Base-by-base conservation (phyloP, 2,888 invertebrate species). In the Spialia ferax region DNA sequence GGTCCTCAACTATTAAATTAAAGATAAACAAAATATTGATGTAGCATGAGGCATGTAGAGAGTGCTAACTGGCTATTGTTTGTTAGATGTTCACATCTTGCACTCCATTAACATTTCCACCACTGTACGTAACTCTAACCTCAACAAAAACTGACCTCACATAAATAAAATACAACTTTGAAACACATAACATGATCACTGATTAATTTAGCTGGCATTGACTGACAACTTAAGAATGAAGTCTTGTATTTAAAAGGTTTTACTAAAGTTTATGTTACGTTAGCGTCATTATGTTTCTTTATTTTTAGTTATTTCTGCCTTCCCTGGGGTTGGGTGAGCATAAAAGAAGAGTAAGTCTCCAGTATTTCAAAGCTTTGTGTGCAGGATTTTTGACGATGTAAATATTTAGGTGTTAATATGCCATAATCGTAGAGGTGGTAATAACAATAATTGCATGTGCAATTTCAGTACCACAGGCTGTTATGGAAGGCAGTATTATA, bases 241-340 rank as follows among this genome's bases (percentile, higher is more conserved):
- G 7, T 1, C 1, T 18, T 45, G 18, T 18, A 18, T 45, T 45
- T 45, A 18, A 18, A 45, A 5, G 45, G 45, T 45, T 45, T 2
- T 13, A 20, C 20, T 20, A 61, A 50, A 8, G 56, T 55, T 64
- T 10, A 18, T 38, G 7, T 57, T 65, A 52, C 50, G 57, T 57
- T 74, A 69, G 65, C 61, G 79, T 86, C 82, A 81, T 84, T 82
- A 81, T 78, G 48, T 84, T 83, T 87, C 85, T 86, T 86, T 83
- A 86, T 92, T 82, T 91, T 91, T 91, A 90, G 91, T 92, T 93
- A 82, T 88, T 93, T 88, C 89, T 82, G 80, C 82, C 88, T 86
- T 84, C 80, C 80, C 84, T 81, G 85, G 87, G 88, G 79, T 85
- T 88, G 82, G 88, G 88, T 88, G 88, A 82, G 84, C 89, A 82